Base-by-base conservation (phyloP, 64 coral and sea anemone species). In the Porites australiensis region DNA sequence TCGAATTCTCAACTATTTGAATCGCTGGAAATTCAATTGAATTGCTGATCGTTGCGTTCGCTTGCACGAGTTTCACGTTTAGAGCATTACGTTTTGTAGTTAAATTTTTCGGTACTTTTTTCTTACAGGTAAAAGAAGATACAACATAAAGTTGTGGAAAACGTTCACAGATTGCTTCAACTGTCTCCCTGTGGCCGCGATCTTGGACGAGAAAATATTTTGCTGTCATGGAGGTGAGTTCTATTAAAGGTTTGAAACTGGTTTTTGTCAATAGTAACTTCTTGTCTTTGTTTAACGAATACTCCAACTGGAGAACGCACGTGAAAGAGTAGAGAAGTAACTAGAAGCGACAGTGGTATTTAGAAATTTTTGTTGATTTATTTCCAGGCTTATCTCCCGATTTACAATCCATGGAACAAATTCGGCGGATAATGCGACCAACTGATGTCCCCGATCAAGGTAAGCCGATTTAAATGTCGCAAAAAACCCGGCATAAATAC, bases 401-500 rank as follows among this genome's bases (percentile, higher is more conserved):
- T 80, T 84, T 99, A 43, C 98, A 99, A 62, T 99, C 98, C 4
- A 99, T 99, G 98, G 98, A 99, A 91, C 98, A 99, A 64, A 99
- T 99, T 91, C 90, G 98, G 6, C 76, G 98, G 6, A 99, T 99
- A 57, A 99, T 99, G 98, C 77, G 98, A 74, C 98, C 98, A 0
- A 99, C 98, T 43, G 98, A 99, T 55, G 98, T 99, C 11, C 98
- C 98, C 11, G 98, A 99, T 70, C 98, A 99, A 99, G 98, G 98
- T 99, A 99, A 80, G 44, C 1, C 50, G 43, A 83, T 1, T 51
- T 50, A 10, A 64, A 5, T 54, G 9, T 6, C 13, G 44, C 55
- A 76, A 44, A 80, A 45, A 19, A 12, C 7, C 5, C 12, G 54
- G 54, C 54, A 57, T 57, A 12, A 1, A 57, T 57, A 57, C 54